Conservation (phyloP, 2,797 vertebrate species). For the Falco columbarius region DNA sequence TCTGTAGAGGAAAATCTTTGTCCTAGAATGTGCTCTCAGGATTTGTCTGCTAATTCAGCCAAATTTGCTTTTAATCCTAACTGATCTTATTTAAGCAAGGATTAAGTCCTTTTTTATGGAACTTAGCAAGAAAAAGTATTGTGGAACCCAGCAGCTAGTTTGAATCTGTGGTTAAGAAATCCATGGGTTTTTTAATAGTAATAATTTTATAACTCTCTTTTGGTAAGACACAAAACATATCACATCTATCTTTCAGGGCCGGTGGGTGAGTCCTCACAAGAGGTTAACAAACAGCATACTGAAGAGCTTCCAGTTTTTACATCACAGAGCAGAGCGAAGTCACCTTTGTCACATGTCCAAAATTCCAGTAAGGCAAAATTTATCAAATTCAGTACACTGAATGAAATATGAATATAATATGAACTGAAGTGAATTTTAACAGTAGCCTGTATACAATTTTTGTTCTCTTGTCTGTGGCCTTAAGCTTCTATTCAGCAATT, state of each 20-base stretch:
- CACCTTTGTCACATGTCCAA: neutral
- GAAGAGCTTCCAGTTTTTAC: conserved; percentile 18
- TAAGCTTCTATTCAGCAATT: neutral
- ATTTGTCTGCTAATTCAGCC: neutral
- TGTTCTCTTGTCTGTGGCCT: neutral
- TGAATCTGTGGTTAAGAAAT: neutral
- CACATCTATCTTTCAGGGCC: neutral
- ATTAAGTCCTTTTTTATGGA: neutral
- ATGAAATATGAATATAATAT: neutral
- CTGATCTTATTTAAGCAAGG: neutral
- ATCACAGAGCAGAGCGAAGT: neutral
- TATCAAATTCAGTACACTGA: neutral
- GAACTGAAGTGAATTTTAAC: neutral
- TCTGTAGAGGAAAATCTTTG: neutral
- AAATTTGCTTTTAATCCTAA: neutral
- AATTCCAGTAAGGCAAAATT: conserved; percentile 24
- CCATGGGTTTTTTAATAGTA: neutral
- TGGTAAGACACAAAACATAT: neutral
- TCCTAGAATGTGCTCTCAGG: neutral
- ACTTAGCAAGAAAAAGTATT: neutral
- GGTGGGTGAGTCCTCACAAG: neutral
- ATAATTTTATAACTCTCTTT: neutral
- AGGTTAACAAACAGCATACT: neutral
- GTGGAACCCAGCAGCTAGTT: neutral
- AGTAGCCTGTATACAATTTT: neutral